Conservation (phyloP, 2,888 invertebrate genomes). For the Latheticus oryzae region DNA sequence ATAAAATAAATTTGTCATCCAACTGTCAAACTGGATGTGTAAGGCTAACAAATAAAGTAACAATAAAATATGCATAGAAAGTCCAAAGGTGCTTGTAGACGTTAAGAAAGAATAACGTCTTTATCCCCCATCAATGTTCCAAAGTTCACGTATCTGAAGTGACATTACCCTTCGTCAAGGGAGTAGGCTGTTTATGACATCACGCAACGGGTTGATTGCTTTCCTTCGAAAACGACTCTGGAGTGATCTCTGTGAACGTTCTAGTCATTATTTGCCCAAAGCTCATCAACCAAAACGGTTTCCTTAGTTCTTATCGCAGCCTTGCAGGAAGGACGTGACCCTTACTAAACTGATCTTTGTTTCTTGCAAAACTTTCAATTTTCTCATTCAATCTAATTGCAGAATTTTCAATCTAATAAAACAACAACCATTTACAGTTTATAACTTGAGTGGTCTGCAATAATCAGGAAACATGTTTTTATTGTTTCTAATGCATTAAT, state of each 20-base stretch:
- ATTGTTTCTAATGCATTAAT: constrained; percentile 44
- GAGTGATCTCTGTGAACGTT: constrained; percentile 52
- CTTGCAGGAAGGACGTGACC: constrained; percentile 35
- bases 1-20: constrained; percentile 44
- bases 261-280: constrained; percentile 62
- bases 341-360: constrained; percentile 12
- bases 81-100: constrained; percentile 26
- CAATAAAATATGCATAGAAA: constrained; percentile 40
- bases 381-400: constrained; percentile 7
- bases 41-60: constrained; percentile 38
- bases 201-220: constrained; percentile 66
- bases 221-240: constrained; percentile 55
- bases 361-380: constrained; percentile 20
- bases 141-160: constrained; percentile 50
- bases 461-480: constrained; percentile 37
- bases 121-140: constrained; percentile 39
- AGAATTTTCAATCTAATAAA: constrained; percentile 33
- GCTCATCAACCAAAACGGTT: constrained; percentile 62
- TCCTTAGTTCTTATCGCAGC: constrained; percentile 47
- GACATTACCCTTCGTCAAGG: constrained; percentile 51
- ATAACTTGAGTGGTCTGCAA: constrained; percentile 34
- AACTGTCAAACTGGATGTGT: constrained; percentile 38
- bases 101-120: constrained; percentile 38
- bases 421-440: constrained; percentile 29
- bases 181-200: constrained; percentile 61